phyloP scores from a whole-genome alignment of 2,113 vertebrate genomes.

The Natator depressus region DNA sequence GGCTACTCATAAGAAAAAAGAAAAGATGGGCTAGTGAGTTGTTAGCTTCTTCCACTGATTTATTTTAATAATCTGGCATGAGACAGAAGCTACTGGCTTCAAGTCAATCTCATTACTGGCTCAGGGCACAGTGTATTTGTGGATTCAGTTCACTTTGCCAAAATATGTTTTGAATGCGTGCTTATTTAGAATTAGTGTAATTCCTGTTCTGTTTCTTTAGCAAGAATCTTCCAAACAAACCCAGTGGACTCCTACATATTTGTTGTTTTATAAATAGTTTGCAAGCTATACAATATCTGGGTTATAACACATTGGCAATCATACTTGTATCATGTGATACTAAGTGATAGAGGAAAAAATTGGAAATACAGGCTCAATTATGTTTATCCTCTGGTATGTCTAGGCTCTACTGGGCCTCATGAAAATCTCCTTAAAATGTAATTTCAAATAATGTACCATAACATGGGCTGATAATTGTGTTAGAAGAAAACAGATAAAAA shows the following conservation, averaged over 20 bases:
- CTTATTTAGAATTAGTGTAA: not conserved
- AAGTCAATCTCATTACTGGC: not conserved
- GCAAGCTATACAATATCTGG: not conserved
- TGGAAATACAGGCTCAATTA: not conserved
- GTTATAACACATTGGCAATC: not conserved
- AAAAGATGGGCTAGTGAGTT: not conserved
- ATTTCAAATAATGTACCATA: not conserved
- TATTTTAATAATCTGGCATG: not conserved
- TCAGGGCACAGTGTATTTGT: not conserved
- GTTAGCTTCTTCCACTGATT: not conserved
- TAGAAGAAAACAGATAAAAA: not conserved
- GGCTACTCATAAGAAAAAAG: not conserved
- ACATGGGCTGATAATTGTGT: not conserved
- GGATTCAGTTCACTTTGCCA: not conserved
- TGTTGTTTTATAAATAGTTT: not conserved
- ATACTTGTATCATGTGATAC: not conserved
- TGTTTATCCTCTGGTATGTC: not conserved
- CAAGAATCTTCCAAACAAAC: not conserved
- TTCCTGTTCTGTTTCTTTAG: not conserved
- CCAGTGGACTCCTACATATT: not conserved
- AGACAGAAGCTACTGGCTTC: not conserved
- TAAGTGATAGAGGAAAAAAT: not conserved
- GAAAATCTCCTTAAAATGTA: conserved; percentile 3
- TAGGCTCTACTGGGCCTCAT: not conserved
- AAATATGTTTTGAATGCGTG: not conserved